Evolutionary conservation across 53 echinoderm and acorn worm genomes (phyloP).

Genomic region (Hippasteria phrygiana): DNA sequence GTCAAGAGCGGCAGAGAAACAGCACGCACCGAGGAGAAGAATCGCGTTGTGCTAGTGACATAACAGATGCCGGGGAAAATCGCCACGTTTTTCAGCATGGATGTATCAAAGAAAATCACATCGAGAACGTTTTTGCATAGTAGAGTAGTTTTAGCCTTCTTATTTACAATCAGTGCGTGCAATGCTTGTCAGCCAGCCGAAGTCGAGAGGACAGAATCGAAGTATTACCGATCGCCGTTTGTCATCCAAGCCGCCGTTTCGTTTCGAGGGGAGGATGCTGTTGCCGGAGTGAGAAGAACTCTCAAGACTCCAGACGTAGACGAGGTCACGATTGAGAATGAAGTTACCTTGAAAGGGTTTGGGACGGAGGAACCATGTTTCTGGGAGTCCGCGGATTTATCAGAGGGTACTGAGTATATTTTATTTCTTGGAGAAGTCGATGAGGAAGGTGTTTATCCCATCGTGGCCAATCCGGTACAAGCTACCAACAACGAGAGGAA

Average conservation of each 20-base stretch:
- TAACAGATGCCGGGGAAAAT: neutral
- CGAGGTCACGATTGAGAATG: neutral
- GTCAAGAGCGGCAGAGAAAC: too few species aligned
- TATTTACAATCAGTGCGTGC: constrained; percentile 20
- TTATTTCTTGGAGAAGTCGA: constrained; percentile 37
- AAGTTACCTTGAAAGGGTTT: constrained; percentile 52
- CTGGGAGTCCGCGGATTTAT: constrained; percentile 48
- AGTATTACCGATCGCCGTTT: constrained; percentile 25
- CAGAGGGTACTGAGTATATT: constrained; percentile 31
- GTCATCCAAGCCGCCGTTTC: constrained; percentile 37
- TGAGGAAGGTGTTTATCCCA: constrained; percentile 32
- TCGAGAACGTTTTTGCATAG: constrained; percentile 27
- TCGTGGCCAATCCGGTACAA: constrained; percentile 46
- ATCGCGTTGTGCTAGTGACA: neutral
- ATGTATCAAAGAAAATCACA: constrained; percentile 32
- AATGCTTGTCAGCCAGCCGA: constrained; percentile 48
- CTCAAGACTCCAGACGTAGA: constrained; percentile 1
- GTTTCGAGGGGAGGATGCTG: neutral
- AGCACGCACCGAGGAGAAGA: neutral
- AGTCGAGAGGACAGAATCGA: constrained; percentile 20
- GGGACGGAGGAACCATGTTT: constrained; percentile 69
- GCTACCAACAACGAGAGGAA: constrained; percentile 19
- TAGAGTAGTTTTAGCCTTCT: neutral
- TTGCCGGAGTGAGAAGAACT: constrained; percentile 37
- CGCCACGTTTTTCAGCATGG: constrained; percentile 29